Percentiles rank a stretch among this genome's conserved stretches.
Evolutionary conservation across 2,797 vertebrate genomes (phyloP).

Genomic region (Spea hammondii): DNA sequence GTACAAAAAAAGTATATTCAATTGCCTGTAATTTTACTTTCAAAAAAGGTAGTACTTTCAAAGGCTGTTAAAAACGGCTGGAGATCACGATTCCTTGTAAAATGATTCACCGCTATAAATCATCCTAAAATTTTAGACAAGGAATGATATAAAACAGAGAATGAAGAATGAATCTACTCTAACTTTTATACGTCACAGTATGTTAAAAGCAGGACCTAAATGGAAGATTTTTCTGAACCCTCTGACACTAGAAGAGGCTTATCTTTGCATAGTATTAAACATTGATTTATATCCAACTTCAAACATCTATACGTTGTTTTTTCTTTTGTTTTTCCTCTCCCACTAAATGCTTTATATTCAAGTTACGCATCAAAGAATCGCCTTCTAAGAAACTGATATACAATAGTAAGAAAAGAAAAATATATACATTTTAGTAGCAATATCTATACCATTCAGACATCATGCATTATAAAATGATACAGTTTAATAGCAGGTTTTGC

Average conservation of each 20-base stretch:
- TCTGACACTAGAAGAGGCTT: background rate
- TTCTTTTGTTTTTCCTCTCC: no score
- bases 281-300: no score
- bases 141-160: background rate
- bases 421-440: no score
- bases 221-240: background rate
- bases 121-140: constrained; percentile 2
- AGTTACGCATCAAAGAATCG: no score
- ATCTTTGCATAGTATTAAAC: background rate
- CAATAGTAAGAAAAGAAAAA: no score
- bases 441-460: background rate
- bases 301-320: no score
- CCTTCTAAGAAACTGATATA: no score
- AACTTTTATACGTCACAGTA: background rate
- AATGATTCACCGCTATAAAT: background rate
- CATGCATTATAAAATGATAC: background rate
- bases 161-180: background rate
- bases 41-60: background rate
- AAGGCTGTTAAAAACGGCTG: background rate
- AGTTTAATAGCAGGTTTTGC: constrained; percentile 1
- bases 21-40: background rate
- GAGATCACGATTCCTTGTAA: background rate
- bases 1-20: background rate
- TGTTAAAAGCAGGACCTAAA: background rate
- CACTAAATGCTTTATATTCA: no score